Evolutionary conservation across 2,797 vertebrate genomes (phyloP), one percentile per base, ranked within the genome.

Genomic region (Acestrorhynchus altus): DNA sequence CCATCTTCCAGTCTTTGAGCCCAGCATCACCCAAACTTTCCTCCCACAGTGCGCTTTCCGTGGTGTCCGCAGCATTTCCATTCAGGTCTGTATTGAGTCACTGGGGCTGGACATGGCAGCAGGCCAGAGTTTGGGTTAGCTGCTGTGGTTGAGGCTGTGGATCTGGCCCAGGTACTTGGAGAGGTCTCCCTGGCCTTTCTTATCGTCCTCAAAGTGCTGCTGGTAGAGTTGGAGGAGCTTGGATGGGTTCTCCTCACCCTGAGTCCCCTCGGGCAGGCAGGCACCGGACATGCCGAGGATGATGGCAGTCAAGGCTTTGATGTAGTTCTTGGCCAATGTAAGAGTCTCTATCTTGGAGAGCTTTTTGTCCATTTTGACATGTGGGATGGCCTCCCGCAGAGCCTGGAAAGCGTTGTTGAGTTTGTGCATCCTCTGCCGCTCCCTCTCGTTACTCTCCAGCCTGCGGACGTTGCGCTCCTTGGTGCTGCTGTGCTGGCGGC

Each of bases 271-370:
- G 0, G 95, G 94, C 20, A 95, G 90, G 84, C 95, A 93, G 54
- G 94, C 91, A 0, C 93, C 96, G 6, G 96, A 96, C 96, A 99
- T 96, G 78, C 93, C 94, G 86, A 99, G 91, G 84, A 99, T 93
- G 79, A 97, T 96, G 82, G 95, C 93, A 40, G 98, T 99, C 86
- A 99, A 88, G 8, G 98, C 93, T 84, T 98, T 98, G 83, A 99
- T 99, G 91, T 99, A 99, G 83, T 99, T 99, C 91, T 99, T 98
- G 81, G 98, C 98, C 90, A 99, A 88, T 0, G 98, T 99, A 66
- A 99, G 94, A 0, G 98, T 99, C 92, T 99, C 98, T 0, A 99
- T 98, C 93, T 99, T 99, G 89, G 98, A 99, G 8, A 99, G 95
- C 85, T 99, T 99, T 91, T 96, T 97, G 87, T 98, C 97, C 0